phyloP scores from a whole-genome alignment of 2,888 invertebrate species.

The Fragum sueziense region DNA sequence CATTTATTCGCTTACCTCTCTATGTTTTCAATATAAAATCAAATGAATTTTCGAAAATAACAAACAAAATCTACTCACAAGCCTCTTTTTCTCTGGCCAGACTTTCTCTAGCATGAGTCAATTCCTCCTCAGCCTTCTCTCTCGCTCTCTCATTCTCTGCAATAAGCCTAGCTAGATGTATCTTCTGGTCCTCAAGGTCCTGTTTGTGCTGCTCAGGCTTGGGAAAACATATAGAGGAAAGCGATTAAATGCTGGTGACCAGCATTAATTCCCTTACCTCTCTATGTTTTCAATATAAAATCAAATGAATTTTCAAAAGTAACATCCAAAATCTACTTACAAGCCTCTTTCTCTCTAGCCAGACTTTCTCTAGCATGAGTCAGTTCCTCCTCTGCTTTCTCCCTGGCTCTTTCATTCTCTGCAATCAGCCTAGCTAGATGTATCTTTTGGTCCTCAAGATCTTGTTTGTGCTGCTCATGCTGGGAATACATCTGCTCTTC shows the following conservation, averaged over 20 bases:
- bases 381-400: slow-evolving; percentile 69
- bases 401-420: slow-evolving; percentile 63
- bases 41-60: too few species aligned
- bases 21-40: too few species aligned
- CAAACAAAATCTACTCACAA: too few species aligned
- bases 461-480: slow-evolving; percentile 69
- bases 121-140: slow-evolving; percentile 67
- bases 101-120: slow-evolving; percentile 64
- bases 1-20: too few species aligned
- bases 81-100: slow-evolving; percentile 67
- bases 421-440: slow-evolving; percentile 64
- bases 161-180: slow-evolving; percentile 61
- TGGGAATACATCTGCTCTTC: slow-evolving; percentile 71
- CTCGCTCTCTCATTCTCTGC: slow-evolving; percentile 67
- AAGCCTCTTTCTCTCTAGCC: slow-evolving; percentile 67
- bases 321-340: slow-evolving; percentile 71
- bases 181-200: slow-evolving; percentile 73
- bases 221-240: too few species aligned
- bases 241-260: too few species aligned
- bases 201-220: slow-evolving; percentile 68
- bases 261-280: too few species aligned
- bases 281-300: too few species aligned
- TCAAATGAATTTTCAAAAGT: too few species aligned
- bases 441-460: slow-evolving; percentile 72
- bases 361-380: slow-evolving; percentile 65